These are phyloP conservation scores for Elanoides forficatus DNA, from an alignment of 2,113 vertebrate genomes.

Conservation along the genomic window DNA sequence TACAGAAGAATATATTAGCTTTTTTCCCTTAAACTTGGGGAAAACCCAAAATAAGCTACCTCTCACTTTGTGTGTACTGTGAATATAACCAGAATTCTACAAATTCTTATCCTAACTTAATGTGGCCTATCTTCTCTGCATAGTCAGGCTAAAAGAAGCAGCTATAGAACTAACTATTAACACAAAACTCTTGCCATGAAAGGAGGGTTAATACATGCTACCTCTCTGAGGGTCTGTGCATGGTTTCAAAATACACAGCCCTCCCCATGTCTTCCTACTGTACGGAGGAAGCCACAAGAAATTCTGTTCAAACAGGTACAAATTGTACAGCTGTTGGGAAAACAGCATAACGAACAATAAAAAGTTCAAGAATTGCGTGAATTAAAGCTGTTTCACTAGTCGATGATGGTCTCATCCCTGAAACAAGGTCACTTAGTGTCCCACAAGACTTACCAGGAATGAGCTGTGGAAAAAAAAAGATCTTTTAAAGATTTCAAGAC, in stretches of 20 bases:
- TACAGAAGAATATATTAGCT: not conserved
- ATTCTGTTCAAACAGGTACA: not conserved
- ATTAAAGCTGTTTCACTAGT: not conserved
- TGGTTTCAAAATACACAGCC: not conserved
- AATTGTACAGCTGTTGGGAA: not conserved
- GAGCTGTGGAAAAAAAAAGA: not conserved
- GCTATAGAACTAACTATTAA: not conserved
- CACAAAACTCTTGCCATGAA: not conserved
- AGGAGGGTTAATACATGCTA: not conserved
- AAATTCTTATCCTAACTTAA: not conserved
- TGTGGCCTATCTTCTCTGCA: not conserved
- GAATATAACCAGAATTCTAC: not conserved
- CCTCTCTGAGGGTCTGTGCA: not conserved
- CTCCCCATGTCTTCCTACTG: not conserved
- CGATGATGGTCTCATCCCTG: not conserved
- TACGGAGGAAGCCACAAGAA: not conserved
- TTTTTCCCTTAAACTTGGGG: not conserved
- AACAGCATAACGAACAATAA: not conserved
- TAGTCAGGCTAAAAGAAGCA: not conserved
- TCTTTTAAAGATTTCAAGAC: not conserved
- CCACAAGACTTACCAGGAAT: not conserved
- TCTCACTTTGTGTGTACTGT: not conserved
- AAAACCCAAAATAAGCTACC: not conserved
- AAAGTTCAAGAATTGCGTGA: not conserved
- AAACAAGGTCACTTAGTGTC: not conserved